Evolutionary conservation across 2,113 vertebrate genomes (phyloP), one percentile per base, ranked within the genome.

Genomic region (Hipposideros armiger): DNA sequence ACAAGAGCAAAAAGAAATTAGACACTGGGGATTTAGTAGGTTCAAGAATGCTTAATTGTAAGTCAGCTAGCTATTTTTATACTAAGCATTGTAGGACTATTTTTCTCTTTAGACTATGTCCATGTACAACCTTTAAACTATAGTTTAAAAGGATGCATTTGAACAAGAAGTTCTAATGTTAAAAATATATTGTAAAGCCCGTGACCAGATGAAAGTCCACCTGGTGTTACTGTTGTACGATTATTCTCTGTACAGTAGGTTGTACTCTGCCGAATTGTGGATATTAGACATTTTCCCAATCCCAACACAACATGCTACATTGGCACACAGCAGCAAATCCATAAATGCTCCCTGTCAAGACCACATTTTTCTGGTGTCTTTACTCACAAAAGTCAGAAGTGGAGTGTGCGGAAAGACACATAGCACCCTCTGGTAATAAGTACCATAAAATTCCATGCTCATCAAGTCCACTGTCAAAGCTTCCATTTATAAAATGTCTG

Each of bases 131-230:
- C 24, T 90, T 80, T 87, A 36, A 90, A 88, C 47, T 32, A 52
- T 36, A 58, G 72, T 95, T 80, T 58, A 3, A 92, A 91, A 94
- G 50, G 19, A 78, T 74, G 16, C 8, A 87, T 90, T 81, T 77
- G 28, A 85, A 83, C 13, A 88, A 76, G 80, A 87, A 47, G 7
- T 87, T 87, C 28, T 95, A 80, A 91, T 86, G 20, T 32, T 81
- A 70, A 91, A 47, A 30, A 3, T n/a, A 11, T 45, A 40, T 42
- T 40, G 5, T 72, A 85, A 94, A 32, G 7, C 20, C 28, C 45
- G 90, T 62, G 7, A 60, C 10, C 73, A 54, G 22, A 62, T 45
- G 14, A 24, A 81, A 56, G 17, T 16, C 22, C 20, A 73, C 26
- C 28, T 17, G 17, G 47, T 19, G 5, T 76, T 76, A n/a, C 69